These are phyloP conservation scores for Burhinus bistriatus DNA, from an alignment of 2,113 vertebrate genomes.

Conservation along the genomic window DNA sequence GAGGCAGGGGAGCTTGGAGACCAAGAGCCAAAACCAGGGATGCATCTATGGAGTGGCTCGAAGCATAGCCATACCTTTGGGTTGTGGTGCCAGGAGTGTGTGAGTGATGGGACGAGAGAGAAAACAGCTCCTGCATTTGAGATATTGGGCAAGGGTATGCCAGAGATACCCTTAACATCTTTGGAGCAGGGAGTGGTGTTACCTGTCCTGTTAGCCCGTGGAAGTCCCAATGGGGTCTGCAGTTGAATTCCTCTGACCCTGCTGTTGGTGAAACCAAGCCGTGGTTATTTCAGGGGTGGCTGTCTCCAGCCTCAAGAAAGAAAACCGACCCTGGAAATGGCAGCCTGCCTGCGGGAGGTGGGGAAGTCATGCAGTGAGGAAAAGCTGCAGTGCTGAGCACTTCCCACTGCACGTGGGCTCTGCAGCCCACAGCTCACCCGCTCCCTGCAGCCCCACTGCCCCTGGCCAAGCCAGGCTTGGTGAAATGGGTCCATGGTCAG, in stretches of 20 bases:
- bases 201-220: neutral
- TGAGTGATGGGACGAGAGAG: neutral
- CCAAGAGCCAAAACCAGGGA: neutral
- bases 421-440: neutral
- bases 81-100: neutral
- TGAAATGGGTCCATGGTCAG: rapidly evolving
- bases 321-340: neutral
- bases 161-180: neutral
- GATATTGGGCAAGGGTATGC: neutral
- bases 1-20: neutral
- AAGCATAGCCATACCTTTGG: neutral
- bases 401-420: rapidly evolving
- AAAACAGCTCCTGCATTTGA: neutral
- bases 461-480: neutral
- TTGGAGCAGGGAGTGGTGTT: neutral
- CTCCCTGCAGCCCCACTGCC: neutral
- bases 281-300: neutral
- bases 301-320: neutral
- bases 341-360: neutral
- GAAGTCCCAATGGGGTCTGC: neutral
- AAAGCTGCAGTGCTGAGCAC: neutral
- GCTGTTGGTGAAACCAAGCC: neutral
- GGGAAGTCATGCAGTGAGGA: neutral
- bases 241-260: neutral
- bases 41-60: neutral